Conservation (phyloP, 2,888 invertebrate genomes). For the Invenusta paracnida region DNA sequence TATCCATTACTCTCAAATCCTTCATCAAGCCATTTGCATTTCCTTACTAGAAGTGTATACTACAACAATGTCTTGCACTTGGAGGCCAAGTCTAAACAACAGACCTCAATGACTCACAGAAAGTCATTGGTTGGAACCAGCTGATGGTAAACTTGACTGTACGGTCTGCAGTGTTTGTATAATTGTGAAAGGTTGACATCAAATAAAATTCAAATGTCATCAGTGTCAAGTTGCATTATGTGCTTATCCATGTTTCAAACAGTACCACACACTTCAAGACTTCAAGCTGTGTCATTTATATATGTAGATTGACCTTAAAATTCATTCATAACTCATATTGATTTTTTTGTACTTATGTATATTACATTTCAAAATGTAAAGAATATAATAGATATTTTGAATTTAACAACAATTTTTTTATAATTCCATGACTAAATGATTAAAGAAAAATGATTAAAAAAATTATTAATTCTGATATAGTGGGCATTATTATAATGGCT, state of each 20-base stretch:
- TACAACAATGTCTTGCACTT: neutral
- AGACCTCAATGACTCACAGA: conserved; percentile 17
- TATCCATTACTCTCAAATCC: neutral
- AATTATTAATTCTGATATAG: too few species aligned
- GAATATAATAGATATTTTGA: neutral
- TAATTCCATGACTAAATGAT: too few species aligned
- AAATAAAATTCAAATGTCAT: conserved; percentile 6
- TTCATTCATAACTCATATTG: neutral
- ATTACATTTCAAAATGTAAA: neutral
- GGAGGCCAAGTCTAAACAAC: neutral
- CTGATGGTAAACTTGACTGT: conserved; percentile 7
- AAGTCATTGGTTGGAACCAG: conserved; percentile 21
- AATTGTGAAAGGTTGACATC: neutral
- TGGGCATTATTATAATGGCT: too few species aligned
- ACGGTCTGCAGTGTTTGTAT: neutral
- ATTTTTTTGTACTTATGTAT: neutral
- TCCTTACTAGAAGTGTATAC: conserved; percentile 24
- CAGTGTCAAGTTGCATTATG: conserved; percentile 25
- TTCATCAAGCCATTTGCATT: conserved; percentile 6
- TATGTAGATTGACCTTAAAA: neutral
- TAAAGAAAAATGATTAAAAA: too few species aligned
- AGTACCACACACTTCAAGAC: conserved; percentile 17
- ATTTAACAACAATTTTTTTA: neutral
- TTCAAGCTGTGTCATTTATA: conserved; percentile 4
- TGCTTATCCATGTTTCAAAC: conserved; percentile 27